Evolutionary conservation across 2,113 vertebrate genomes (phyloP).

Genomic region (Trachemys scripta): DNA sequence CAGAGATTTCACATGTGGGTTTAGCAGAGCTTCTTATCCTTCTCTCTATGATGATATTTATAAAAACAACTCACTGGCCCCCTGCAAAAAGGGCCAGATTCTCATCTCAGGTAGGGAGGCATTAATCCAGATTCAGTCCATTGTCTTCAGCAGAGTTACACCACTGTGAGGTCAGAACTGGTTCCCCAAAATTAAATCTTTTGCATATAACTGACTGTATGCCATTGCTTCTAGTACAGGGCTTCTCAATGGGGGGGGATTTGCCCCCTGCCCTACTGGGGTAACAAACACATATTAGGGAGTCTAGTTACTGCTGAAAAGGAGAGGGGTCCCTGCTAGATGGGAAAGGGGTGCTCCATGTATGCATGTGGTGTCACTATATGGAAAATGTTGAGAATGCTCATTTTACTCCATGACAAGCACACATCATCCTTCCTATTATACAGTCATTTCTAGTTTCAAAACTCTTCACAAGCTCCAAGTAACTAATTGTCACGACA

Average conservation of each 20-base stretch:
- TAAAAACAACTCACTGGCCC: background rate
- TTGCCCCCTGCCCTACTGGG: background rate
- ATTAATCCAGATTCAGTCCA: accelerated
- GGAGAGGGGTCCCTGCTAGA: background rate
- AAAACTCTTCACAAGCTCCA: background rate
- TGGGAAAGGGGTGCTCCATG: background rate
- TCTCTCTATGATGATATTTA: background rate
- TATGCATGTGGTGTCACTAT: background rate
- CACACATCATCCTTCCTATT: background rate
- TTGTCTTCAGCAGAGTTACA: background rate
- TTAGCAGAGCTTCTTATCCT: background rate
- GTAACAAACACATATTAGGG: background rate
- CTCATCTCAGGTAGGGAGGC: background rate
- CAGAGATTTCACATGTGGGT: background rate
- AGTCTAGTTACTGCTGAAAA: background rate
- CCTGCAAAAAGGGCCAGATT: background rate
- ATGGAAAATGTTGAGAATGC: background rate
- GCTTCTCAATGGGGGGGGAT: background rate
- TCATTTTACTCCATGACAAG: background rate
- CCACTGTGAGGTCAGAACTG: background rate
- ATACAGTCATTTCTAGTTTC: background rate
- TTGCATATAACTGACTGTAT: background rate
- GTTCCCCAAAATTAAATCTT: background rate
- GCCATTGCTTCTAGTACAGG: background rate
- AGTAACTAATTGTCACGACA: background rate